phyloP scores from a whole-genome alignment of 1,140 invertebrate species.

The Camponotus pennsylvanicus region DNA sequence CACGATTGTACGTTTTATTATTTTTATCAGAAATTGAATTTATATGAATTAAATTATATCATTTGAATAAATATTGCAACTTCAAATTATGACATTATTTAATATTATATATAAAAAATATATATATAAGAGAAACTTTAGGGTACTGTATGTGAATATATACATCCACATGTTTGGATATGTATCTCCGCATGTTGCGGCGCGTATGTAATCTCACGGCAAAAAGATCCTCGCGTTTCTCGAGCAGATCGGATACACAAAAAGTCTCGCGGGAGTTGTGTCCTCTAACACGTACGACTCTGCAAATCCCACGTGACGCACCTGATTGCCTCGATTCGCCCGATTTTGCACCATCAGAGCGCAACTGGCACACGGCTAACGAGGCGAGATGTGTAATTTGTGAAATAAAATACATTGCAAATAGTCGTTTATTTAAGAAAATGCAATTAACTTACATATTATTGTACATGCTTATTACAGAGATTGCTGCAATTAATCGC shows the following conservation, averaged over 20 bases:
- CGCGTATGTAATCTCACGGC: conserved; percentile 42
- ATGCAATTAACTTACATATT: background rate
- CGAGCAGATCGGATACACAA: conserved; percentile 52
- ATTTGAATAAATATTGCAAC: conserved; percentile 16
- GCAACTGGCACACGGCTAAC: conserved; percentile 53
- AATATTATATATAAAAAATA: background rate
- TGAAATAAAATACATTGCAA: conserved; percentile 39
- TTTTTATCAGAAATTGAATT: conserved; percentile 34
- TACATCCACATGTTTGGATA: background rate
- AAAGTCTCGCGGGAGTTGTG: conserved; percentile 55
- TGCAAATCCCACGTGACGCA: conserved; percentile 54
- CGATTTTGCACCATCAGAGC: conserved; percentile 60
- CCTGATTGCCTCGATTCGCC: conserved; percentile 53
- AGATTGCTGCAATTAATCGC: background rate
- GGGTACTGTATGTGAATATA: background rate
- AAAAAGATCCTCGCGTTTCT: conserved; percentile 55
- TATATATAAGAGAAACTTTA: background rate
- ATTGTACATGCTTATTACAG: background rate
- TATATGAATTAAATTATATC: conserved; percentile 18
- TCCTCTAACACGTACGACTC: conserved; percentile 52
- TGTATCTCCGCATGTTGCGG: conserved; percentile 4
- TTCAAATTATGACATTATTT: conserved; percentile 30
- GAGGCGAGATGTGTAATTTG: conserved; percentile 42
- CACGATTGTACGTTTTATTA: background rate
- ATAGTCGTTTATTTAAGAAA: conserved; percentile 40